These are phyloP conservation scores for Leptonema lineaticorne DNA, from an alignment of 1,140 invertebrate species.

Conservation along the genomic window DNA sequence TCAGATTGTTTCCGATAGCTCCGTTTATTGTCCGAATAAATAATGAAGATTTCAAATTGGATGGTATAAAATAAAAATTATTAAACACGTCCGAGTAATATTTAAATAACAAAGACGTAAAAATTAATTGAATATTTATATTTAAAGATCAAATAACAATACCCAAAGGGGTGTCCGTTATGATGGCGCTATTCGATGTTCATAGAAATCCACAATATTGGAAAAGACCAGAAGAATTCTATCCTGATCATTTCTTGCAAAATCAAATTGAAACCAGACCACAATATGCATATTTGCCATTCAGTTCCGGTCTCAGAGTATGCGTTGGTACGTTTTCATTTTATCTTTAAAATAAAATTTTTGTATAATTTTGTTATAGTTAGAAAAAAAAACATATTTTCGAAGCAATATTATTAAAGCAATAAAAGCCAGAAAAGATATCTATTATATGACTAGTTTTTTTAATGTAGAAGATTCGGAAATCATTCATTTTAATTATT, in stretches of 20 bases:
- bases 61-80: constrained; percentile 2
- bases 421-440: no score
- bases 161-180: constrained; percentile 48
- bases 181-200: constrained; percentile 55
- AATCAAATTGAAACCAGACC: constrained; percentile 48
- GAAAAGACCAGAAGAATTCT: constrained; percentile 61
- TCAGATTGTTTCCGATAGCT: constrained; percentile 25
- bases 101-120: background rate
- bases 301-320: constrained; percentile 51
- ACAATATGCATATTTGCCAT: constrained; percentile 49
- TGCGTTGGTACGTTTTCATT: constrained; percentile 46
- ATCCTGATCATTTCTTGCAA: constrained; percentile 57
- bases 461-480: background rate
- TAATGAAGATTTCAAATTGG: constrained; percentile 17
- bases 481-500: no score
- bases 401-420: background rate
- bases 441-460: background rate
- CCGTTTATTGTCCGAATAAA: constrained; percentile 23
- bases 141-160: constrained; percentile 46
- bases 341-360: background rate
- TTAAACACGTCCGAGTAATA: background rate
- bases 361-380: background rate
- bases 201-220: constrained; percentile 63
- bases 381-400: background rate
- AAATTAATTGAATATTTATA: background rate